phyloP scores from a whole-genome alignment of 2,888 invertebrate species.

The Kuschelorhynchus macadamiae region DNA sequence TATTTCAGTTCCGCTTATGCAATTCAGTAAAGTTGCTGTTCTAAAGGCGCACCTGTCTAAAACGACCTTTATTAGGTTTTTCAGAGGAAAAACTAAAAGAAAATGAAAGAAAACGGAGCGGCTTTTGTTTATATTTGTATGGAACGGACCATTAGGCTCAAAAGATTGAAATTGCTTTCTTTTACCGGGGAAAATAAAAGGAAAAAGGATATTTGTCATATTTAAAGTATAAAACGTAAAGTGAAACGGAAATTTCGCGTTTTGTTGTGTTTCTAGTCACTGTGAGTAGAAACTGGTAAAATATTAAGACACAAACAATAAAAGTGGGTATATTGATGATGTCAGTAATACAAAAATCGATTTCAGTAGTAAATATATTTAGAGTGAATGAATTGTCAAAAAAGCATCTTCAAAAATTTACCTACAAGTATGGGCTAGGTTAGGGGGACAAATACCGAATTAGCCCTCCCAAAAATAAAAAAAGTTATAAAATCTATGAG shows the following conservation, averaged over 20 bases:
- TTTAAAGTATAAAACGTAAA: not conserved
- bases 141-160: constrained; percentile 40
- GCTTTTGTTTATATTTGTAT: constrained; percentile 43
- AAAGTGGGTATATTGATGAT: too few species aligned
- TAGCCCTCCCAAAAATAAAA: too few species aligned
- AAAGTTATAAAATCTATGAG: too few species aligned
- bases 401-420: too few species aligned
- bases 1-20: constrained; percentile 9
- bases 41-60: constrained; percentile 31
- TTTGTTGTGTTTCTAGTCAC: too few species aligned
- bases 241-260: not conserved
- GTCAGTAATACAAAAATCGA: too few species aligned
- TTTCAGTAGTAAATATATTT: too few species aligned
- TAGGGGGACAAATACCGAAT: too few species aligned
- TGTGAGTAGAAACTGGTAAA: too few species aligned
- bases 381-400: too few species aligned
- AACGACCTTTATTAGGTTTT: constrained; percentile 41
- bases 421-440: too few species aligned
- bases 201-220: constrained; percentile 4
- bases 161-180: constrained; percentile 38
- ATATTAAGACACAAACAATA: too few species aligned
- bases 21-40: constrained; percentile 12
- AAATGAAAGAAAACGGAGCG: constrained; percentile 22
- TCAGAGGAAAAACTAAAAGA: constrained; percentile 24
- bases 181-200: constrained; percentile 9